Conservation (phyloP, 1,140 invertebrate genomes). For the Heliothis subflexa region DNA sequence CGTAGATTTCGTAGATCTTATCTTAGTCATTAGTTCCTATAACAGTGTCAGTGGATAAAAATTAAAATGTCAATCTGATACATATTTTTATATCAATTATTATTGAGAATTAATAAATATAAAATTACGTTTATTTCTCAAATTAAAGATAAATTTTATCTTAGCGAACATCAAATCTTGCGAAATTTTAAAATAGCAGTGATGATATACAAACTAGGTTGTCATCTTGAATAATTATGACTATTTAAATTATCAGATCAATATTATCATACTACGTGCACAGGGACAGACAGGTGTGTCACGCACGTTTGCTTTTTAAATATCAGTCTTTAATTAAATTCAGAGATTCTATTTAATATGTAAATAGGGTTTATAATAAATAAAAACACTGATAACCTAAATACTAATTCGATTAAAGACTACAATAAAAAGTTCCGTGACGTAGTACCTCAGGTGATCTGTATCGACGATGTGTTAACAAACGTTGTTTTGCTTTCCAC, state of each 20-base stretch:
- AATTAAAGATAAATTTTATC: constrained; percentile 3
- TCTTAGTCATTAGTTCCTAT: constrained; percentile 7
- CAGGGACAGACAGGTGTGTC: not conserved
- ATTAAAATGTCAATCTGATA: constrained; percentile 11
- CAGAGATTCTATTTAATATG: not conserved
- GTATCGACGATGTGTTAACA: constrained; percentile 11
- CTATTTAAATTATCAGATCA: not conserved
- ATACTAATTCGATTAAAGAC: not conserved
- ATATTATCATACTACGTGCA: constrained; percentile 4
- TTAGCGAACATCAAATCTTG: not conserved
- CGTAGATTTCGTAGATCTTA: constrained; percentile 50
- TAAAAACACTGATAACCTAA: not conserved
- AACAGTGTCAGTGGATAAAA: not conserved
- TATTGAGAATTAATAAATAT: constrained; percentile 7
- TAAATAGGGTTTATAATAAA: not conserved
- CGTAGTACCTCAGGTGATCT: constrained; percentile 2
- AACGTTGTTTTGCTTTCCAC: constrained; percentile 29
- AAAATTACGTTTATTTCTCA: not conserved
- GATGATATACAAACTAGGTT: not conserved
- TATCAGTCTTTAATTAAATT: not conserved
- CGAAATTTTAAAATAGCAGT: not conserved
- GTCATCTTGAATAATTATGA: not conserved
- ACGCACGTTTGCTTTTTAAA: not conserved
- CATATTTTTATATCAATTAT: not conserved
- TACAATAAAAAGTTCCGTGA: constrained; percentile 2